phyloP scores from a whole-genome alignment of 92 coral and sea anemone species.

The Epizoanthus ramosus region DNA sequence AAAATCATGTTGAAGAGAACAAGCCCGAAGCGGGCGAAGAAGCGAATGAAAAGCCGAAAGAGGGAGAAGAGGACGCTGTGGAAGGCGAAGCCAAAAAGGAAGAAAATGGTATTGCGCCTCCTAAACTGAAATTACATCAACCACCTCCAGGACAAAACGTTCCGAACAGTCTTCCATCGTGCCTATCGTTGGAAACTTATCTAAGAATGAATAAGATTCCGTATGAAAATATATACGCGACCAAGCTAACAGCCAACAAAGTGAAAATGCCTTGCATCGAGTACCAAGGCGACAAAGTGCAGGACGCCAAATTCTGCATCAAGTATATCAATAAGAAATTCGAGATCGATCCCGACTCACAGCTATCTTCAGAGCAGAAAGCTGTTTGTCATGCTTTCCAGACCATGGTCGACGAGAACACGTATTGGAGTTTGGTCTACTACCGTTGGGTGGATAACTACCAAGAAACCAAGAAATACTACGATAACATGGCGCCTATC shows the following conservation, averaged over 20 bases:
- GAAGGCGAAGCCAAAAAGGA: conserved; percentile 80
- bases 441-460: conserved; percentile 99
- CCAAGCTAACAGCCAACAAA: conserved; percentile 77
- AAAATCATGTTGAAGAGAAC: conserved; percentile 92
- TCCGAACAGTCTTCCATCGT: conserved; percentile 87
- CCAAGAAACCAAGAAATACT: conserved; percentile 94
- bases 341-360: conserved; percentile 74
- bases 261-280: conserved; percentile 94
- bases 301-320: conserved; percentile 87
- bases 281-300: conserved; percentile 93
- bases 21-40: conserved; percentile 68
- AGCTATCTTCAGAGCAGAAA: conserved; percentile 70
- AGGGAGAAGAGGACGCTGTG: conserved; percentile 78
- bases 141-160: conserved; percentile 81
- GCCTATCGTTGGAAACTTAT: conserved; percentile 90
- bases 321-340: conserved; percentile 93
- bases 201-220: conserved; percentile 90
- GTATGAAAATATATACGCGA: conserved; percentile 85
- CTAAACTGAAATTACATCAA: conserved; percentile 87
- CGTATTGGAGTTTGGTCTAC: conserved; percentile 96
- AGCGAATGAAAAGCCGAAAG: conserved; percentile 86
- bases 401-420: conserved; percentile 94
- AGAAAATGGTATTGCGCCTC: conserved; percentile 81
- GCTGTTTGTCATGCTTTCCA: conserved; percentile 92
- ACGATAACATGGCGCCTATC: conserved; percentile 90